Evolutionary conservation across 2,888 invertebrate species (phyloP), one percentile per base, ranked within the genome.

Genomic region (Netelia melanura): DNA sequence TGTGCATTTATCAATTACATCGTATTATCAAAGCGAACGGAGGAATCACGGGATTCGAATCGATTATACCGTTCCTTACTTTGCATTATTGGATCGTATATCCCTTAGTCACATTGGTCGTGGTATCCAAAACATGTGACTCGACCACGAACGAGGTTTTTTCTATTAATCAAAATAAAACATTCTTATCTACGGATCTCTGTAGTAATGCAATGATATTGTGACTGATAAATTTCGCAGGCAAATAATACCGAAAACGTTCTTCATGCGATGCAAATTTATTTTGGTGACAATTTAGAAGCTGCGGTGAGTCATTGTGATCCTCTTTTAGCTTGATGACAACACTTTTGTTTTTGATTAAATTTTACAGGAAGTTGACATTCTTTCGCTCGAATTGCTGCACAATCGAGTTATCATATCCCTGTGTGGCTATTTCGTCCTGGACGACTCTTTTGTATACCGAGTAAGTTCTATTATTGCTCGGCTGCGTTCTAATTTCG

Each of bases 191-290:
- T 30, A 5, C 30, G 30, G 6, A 30, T 30, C 30, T 30, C 30
- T 5, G 0, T 30, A 30, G 3, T 30, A 30, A 30, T 5, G 5
- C 30, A 30, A 30, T 30, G 5, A 30, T 30, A 30, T 30, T 30
- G 5, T 30, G 5, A 30, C 30, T 30, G 30, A 30, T 30, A 5
- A 30, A 3, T 3, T 30, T 5, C 30, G 6, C 30, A 80, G 84
- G 84, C 80, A 1, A 84, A 84, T 54, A 10, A 76, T 6, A 84
- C 84, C 0, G 76, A 76, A 62, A 80, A 74, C 38, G n/a, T 81
- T 25, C 58, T 84, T 6, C 68, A 70, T n/a, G 23, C 62, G 38
- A 48, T 62, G 11, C 38, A 77, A 0, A 77, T 62, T 11, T 14
- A 77, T 52, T 81, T 74, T 38, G 48, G 23, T 5, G 65, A 74